A percentile compares a stretch with the other conserved stretches of the same genome.
phyloP scores from a whole-genome alignment of 2,113 vertebrate species.

The Chelonoidis abingdonii region DNA sequence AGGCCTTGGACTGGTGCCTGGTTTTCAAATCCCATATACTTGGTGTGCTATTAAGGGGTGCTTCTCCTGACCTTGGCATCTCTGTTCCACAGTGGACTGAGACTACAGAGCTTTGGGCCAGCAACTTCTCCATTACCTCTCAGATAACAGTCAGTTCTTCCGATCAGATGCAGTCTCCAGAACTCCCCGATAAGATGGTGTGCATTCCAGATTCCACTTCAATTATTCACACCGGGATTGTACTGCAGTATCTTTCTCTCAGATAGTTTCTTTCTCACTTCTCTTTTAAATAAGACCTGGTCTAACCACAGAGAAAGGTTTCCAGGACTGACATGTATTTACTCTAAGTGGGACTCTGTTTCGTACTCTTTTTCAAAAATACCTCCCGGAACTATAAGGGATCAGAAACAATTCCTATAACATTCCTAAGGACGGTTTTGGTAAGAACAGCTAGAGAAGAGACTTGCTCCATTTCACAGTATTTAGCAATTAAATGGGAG shows the following conservation, averaged over 20 bases:
- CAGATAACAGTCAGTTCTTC: conserved; percentile 63
- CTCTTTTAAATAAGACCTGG: conserved; percentile 67
- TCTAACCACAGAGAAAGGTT: conserved; percentile 33
- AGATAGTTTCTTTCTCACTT: conserved; percentile 50
- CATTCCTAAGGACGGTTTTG: background rate
- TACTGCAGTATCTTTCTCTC: conserved; percentile 41
- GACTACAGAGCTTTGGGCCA: conserved; percentile 45
- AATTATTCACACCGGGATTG: conserved; percentile 71
- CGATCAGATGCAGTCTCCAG: conserved; percentile 52
- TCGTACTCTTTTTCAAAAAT: background rate
- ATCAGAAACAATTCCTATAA: background rate
- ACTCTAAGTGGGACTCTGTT: conserved; percentile 4
- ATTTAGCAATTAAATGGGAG: background rate
- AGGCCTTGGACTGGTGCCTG: background rate
- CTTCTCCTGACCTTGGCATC: background rate
- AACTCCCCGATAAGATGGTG: background rate
- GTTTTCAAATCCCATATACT: conserved; percentile 49
- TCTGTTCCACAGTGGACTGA: background rate
- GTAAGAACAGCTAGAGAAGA: background rate
- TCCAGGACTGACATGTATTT: conserved; percentile 5
- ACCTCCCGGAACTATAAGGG: background rate
- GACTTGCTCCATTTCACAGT: background rate
- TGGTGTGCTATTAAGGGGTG: background rate
- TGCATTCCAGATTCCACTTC: conserved; percentile 80
- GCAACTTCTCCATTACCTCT: conserved; percentile 70